Evolutionary conservation across 2,888 invertebrate genomes (phyloP).

Genomic region (Phorcus lineatus): DNA sequence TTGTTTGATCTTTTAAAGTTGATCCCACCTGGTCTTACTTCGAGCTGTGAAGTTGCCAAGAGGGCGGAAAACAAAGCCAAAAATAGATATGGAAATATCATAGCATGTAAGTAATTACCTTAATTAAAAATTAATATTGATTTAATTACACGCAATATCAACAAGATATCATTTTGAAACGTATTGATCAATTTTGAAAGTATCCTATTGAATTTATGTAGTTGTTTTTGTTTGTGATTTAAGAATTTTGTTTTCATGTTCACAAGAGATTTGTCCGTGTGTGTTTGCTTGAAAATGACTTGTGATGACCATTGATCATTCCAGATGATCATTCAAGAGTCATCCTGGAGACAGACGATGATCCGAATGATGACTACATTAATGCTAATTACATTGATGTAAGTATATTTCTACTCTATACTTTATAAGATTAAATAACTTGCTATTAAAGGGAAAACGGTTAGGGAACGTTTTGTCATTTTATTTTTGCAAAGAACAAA

Average conservation of each 20-base stretch:
- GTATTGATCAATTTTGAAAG: too few relatives aligned
- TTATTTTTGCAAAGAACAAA: too few relatives aligned
- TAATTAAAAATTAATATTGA: not conserved
- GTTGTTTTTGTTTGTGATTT: too few relatives aligned
- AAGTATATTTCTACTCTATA: slow-evolving; percentile 44
- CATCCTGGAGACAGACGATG: slow-evolving; percentile 64
- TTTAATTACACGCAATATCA: not conserved
- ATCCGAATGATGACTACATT: slow-evolving; percentile 72
- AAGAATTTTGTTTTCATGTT: not conserved
- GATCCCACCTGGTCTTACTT: slow-evolving; percentile 70
- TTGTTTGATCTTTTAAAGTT: slow-evolving; percentile 54
- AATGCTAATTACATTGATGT: slow-evolving; percentile 75
- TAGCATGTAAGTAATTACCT: slow-evolving; percentile 69
- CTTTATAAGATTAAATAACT: not conserved
- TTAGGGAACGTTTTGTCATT: too few relatives aligned
- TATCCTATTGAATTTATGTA: too few relatives aligned
- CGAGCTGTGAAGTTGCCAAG: slow-evolving; percentile 69
- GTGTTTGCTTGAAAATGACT: not conserved
- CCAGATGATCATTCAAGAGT: slow-evolving; percentile 74
- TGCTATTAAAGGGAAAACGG: too few relatives aligned
- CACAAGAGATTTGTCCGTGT: not conserved
- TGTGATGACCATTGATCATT: not conserved
- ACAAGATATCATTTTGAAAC: too few relatives aligned
- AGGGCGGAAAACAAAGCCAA: slow-evolving; percentile 72
- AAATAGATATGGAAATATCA: slow-evolving; percentile 74